Evolutionary conservation across 2,888 invertebrate genomes (phyloP), one percentile per base, ranked within the genome.

Genomic region (Ecdyonurus torrentis): DNA sequence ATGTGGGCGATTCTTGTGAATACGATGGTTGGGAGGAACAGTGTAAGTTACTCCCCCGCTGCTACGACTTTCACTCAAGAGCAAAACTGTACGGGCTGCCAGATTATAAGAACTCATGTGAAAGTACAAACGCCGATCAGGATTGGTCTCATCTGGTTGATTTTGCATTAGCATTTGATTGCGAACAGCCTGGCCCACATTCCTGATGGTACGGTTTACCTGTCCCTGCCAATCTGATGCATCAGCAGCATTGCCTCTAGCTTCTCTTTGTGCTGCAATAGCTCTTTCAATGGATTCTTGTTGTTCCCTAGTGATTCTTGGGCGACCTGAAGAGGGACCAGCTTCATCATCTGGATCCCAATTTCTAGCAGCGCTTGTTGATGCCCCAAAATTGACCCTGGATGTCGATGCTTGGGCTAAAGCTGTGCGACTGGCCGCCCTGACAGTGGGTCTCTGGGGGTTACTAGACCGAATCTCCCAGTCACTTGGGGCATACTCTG

Each of bases 1-100:
- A 58, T 94, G 80, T 18, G 86, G 84, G 22, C 81, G 77, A 74
- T 93, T 93, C 68, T 83, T 81, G 59, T 84, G 77, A 64, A 87
- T 83, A 69, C 55, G 10, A n/a, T 37, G 37, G 15, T 37, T 15
- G 15, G 37, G 37, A 37, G 37, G 37, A 37, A 37, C 15, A 37
- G 37, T 37, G 15, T 37, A 37, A 37, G 37, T 37, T 10, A 5
- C 7, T 37, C 37, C 37, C 7, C 37, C 37, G 15, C 15, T 37
- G 37, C 7, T 37, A 37, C 15, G 37, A 15, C 7, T 37, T 5
- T 37, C 37, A 10, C 37, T 5, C 5, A 37, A 15, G 37, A 37
- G 37, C 15, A 37, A 15, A 37, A 37, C 37, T 37, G 37, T 37
- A 15, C 37, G 37, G 37, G 37, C 37, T 37, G 37, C 37, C 37